Evolutionary conservation across 2,888 invertebrate genomes (phyloP), one percentile per base, ranked within the genome.

Genomic region (Tachina lurida): DNA sequence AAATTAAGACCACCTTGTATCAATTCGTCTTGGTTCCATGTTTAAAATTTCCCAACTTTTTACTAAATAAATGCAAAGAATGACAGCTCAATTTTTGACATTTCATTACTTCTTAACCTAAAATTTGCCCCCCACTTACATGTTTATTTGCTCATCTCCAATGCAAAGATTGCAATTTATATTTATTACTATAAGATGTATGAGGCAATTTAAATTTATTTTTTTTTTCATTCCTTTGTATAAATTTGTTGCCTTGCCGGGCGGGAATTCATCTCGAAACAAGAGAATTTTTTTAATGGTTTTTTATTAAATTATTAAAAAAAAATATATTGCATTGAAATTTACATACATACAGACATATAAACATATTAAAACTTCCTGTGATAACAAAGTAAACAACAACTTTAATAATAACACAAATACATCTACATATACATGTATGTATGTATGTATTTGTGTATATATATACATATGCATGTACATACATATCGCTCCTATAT

Each of bases 301-400:
- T 22, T 13, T 22, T 3, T 56, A 12, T 56, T 10, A 31, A 31
- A 58, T 13, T 58, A 31, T 15, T 58, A 31, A 9, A 19, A 31
- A 17, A 13, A 31, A 58, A 2, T 2, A 31, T 56, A 22, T 56
- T 58, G 17, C 17, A 17, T 52, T 56, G 12, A 17, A 31, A 7
- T 31, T 31, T 31, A 31, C 0, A 7, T 31, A 31, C 31, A 31
- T 31, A 31, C 7, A 7, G 10, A 56, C 7, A 22, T 56, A 22
- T 22, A 54, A 10, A 58, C 56, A 10, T 52, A 22, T 60, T 39
- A 9, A 8, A 39, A 60, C 15, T 39, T 39, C 31, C 39, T 15
- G 39, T n/a, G 60, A 60, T 39, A 60, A 60, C n/a, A 60, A 22
- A 31, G 22, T 31, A 60, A 60, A 60, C 22, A 60, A 60, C 13